Conservation (phyloP, 2,797 vertebrate species). For the Erethizon dorsatum region DNA sequence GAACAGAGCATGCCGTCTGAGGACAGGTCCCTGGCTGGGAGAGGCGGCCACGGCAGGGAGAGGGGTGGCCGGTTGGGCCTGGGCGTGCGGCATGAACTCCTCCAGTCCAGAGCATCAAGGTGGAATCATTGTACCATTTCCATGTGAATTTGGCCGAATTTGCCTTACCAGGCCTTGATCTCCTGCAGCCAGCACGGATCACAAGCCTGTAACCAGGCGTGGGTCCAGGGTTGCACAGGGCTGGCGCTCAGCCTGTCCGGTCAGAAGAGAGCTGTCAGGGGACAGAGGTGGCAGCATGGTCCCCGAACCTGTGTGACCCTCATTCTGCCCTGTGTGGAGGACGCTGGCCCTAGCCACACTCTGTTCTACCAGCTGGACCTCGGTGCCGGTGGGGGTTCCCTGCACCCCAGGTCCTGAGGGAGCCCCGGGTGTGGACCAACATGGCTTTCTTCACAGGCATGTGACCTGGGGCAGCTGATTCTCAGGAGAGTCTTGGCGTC, state of each 20-base stretch:
- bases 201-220: background rate
- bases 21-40: accelerated
- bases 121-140: background rate
- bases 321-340: background rate
- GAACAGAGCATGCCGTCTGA: background rate
- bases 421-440: background rate
- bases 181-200: background rate
- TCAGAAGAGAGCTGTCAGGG: background rate
- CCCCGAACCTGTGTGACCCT: accelerated
- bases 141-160: background rate
- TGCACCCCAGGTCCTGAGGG: background rate
- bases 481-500: background rate
- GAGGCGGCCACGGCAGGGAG: background rate
- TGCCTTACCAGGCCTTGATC: background rate
- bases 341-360: too few species aligned
- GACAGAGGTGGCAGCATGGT: accelerated
- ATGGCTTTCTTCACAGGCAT: background rate
- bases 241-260: background rate
- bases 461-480: background rate
- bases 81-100: background rate
- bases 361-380: background rate
- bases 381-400: background rate
- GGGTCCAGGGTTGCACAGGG: accelerated
- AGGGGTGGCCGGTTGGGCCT: background rate
- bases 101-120: background rate